These are phyloP conservation scores for Leptura quadrifasciata DNA, from an alignment of 2,888 invertebrate species.

Conservation along the genomic window DNA sequence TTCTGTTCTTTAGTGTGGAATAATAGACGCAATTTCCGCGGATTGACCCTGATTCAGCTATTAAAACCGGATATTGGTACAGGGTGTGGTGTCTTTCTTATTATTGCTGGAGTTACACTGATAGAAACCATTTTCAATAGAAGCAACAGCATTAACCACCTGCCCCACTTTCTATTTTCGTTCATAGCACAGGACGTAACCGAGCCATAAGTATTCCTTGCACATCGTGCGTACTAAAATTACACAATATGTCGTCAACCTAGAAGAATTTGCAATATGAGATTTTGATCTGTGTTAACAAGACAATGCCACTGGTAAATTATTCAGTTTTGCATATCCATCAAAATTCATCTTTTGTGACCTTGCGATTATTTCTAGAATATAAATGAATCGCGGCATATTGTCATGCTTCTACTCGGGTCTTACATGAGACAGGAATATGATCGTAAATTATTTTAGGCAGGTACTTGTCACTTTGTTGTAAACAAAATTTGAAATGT, in stretches of 20 bases:
- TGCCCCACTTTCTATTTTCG: too few relatives aligned
- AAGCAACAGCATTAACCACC: too few relatives aligned
- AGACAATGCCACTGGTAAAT: background rate
- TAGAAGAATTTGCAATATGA: background rate
- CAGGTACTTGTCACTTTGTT: background rate
- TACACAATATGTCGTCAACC: background rate
- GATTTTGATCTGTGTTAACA: background rate
- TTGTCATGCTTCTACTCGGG: background rate
- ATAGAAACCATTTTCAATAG: too few relatives aligned
- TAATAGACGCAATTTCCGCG: too few relatives aligned
- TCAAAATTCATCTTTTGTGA: conserved; percentile 7
- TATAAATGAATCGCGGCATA: background rate
- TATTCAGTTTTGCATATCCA: conserved; percentile 2
- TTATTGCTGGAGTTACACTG: too few relatives aligned
- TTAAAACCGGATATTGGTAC: too few relatives aligned
- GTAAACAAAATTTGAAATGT: background rate
- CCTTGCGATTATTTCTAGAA: background rate
- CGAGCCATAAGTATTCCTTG: too few relatives aligned
- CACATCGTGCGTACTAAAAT: background rate
- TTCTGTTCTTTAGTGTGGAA: too few relatives aligned
- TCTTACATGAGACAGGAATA: background rate
- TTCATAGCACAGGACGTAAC: too few relatives aligned
- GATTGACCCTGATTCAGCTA: too few relatives aligned
- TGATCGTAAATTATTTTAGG: background rate
- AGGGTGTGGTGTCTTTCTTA: too few relatives aligned